Evolutionary conservation across 2,113 vertebrate genomes (phyloP), one percentile per base, ranked within the genome.

Genomic region (Progne subis): DNA sequence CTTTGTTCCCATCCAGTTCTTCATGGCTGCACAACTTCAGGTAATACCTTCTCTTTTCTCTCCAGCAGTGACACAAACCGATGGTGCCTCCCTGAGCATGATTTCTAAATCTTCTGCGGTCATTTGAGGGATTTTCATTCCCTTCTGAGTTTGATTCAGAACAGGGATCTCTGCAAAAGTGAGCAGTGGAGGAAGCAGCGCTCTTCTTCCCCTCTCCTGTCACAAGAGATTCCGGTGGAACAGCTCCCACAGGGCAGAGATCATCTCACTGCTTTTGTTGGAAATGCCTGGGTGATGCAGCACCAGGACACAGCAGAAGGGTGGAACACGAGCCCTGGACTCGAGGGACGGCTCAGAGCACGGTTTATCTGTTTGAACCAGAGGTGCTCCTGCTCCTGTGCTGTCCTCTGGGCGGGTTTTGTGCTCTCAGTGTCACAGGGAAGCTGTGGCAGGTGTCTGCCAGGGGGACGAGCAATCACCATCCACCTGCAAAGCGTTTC

Each of bases 281-380:
- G 56, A 29, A 90, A 32, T 55, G 59, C 5, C 61, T 12, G 65
- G 50, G 52, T 14, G 57, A 23, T 46, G 85, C 70, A 63, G 61
- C 52, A 8, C 44, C 5, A 20, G 68, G 23, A 18, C 28, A 14
- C 8, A 74, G 31, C 61, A 44, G 69, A 82, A 41, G 78, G 78
- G 10, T n/a, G 41, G 39, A 78, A 82, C 43, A 15, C 0, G 8
- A 87, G 61, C 77, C 77, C 47, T 65, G 81, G 24, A 9, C 46
- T 34, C 18, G 0, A 32, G 47, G 39, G 43, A 18, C 44, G 0
- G 0, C 56, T 82, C 46, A 15, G 57, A 0, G 6, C 18, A 2
- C 21, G n/a, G 7, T 61, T 86, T 31, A 16, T 37, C 29, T 55
- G 47, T 56, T 26, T 26, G 75, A 65, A 37, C 20, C 79, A 44